These are phyloP conservation scores for Lucinisca nassula DNA, from an alignment of 2,888 invertebrate genomes.

Conservation along the genomic window DNA sequence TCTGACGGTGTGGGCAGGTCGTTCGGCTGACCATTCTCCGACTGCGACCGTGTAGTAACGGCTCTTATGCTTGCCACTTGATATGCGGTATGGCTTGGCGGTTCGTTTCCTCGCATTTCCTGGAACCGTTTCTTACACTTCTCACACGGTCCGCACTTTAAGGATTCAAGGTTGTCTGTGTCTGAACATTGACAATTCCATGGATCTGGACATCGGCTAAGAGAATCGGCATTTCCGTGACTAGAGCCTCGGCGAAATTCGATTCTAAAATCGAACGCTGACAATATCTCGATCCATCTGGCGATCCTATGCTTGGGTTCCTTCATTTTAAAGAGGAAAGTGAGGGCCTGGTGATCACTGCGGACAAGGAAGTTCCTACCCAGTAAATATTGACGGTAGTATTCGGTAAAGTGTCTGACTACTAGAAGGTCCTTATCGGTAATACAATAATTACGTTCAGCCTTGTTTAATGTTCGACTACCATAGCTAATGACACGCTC, in stretches of 20 bases:
- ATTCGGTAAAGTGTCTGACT: constrained; percentile 62
- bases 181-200: too few species aligned
- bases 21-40: too few species aligned
- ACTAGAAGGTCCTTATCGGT: constrained; percentile 64
- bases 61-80: too few species aligned
- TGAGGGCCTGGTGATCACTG: constrained; percentile 65
- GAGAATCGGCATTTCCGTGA: constrained; percentile 39
- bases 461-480: constrained; percentile 43
- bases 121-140: too few species aligned
- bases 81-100: too few species aligned
- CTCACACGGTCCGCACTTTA: too few species aligned
- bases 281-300: constrained; percentile 54
- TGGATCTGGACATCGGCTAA: too few species aligned
- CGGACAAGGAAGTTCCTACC: constrained; percentile 56
- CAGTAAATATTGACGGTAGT: constrained; percentile 67
- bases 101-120: too few species aligned
- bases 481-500: constrained; percentile 69
- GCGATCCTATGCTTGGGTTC: constrained; percentile 50
- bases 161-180: too few species aligned
- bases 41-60: too few species aligned
- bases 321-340: constrained; percentile 58
- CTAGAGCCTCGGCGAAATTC: constrained; percentile 47
- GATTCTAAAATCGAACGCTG: constrained; percentile 54
- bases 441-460: constrained; percentile 61
- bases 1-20: too few species aligned